These are phyloP conservation scores for Macrochelys suwanniensis DNA, from an alignment of 2,797 vertebrate genomes.

Conservation along the genomic window DNA sequence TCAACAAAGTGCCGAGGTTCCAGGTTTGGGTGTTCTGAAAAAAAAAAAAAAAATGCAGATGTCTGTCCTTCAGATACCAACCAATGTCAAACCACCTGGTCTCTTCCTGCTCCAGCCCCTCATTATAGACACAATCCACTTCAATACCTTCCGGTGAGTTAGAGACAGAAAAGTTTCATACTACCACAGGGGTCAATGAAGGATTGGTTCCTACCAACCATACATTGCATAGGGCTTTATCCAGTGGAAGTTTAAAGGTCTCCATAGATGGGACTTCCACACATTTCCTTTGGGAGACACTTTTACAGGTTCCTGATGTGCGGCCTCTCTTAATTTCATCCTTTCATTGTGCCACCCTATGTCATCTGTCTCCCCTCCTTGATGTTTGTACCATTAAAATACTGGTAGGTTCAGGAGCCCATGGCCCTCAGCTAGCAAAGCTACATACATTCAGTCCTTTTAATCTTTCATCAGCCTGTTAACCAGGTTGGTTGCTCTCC, in stretches of 20 bases:
- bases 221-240: neutral
- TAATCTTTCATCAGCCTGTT: too few species aligned
- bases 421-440: too few species aligned
- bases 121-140: neutral
- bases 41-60: constrained; percentile 39
- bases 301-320: too few species aligned
- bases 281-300: too few species aligned
- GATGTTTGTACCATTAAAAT: too few species aligned
- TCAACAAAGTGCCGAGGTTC: constrained; percentile 96
- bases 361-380: too few species aligned
- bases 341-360: too few species aligned
- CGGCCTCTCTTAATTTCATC: too few species aligned
- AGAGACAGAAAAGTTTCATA: neutral
- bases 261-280: neutral
- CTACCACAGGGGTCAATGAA: neutral
- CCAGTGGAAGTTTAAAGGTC: neutral
- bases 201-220: neutral
- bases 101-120: neutral
- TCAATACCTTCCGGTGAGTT: neutral
- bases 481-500: neutral
- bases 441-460: too few species aligned
- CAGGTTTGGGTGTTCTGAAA: constrained; percentile 90
- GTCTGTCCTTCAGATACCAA: neutral
- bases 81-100: neutral
- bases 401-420: too few species aligned